Base-by-base conservation (phyloP, 2,113 vertebrate genomes). In the Morone saxatilis region DNA sequence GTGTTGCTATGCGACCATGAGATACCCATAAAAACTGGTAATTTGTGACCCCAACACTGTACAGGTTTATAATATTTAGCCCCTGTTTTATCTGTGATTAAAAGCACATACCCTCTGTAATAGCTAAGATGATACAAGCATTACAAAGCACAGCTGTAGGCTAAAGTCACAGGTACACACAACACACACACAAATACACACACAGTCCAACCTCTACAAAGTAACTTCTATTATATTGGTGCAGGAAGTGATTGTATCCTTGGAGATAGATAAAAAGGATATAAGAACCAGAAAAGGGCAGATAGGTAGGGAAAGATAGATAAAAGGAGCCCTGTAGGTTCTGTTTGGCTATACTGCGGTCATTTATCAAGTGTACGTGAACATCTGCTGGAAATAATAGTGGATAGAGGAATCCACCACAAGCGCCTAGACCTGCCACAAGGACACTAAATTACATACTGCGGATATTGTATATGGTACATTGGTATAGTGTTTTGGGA, bases 281-380 rank as follows among this genome's bases (percentile, higher is more conserved):
- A 85, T 80, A 84, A 87, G 83, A 78, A 89, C 50, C 77, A 73
- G 83, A 50, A 78, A 81, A 78, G 90, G 85, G 71, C 69, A 89
- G 87, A 84, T 86, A 71, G 70, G 75, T 60, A 71, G 56, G 68
- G 66, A 71, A 78, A 78, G 86, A 91, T 84, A 53, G 88, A 88
- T 89, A 74, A 71, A 78, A 80, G 80, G 50, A 86, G 81, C 41
- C 70, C 63, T 79, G 54, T 65, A 88, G 87, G 78, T 76, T 85
- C 76, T 71, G 63, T 86, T 88, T 80, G 66, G 76, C 72, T 74
- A 6, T 71, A 83, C 86, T 57, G 69, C 60, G 76, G 85, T 89
- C 92, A 66, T 92, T 85, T 69, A 90, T 94, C 90, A 94, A 74
- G 66, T 57, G 74, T 78, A 65, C 43, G 41, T 81, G 88, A 83